Conservation (phyloP, 2,797 vertebrate genomes). For the Macropodus opercularis region DNA sequence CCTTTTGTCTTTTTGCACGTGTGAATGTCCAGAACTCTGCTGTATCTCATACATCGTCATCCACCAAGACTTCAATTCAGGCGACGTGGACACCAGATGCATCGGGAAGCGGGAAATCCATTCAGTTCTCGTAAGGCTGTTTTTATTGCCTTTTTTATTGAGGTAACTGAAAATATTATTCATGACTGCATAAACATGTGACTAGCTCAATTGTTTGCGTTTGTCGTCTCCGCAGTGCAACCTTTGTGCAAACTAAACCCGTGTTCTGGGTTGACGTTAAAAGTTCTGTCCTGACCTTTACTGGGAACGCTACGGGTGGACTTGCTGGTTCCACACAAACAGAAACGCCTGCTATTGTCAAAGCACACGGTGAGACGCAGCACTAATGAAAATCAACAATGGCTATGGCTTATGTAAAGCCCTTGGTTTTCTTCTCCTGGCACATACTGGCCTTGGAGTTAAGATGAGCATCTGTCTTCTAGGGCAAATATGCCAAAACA, state of each 20-base stretch:
- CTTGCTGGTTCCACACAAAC: not conserved
- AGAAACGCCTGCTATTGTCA: slow-evolving; percentile 40
- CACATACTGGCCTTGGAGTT: too few relatives aligned
- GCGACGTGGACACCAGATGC: slow-evolving; percentile 66
- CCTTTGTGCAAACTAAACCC: slow-evolving; percentile 42
- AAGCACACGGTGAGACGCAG: slow-evolving; percentile 64
- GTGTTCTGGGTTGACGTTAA: slow-evolving; percentile 67
- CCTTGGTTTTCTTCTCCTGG: too few relatives aligned
- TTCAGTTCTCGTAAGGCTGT: slow-evolving; percentile 74
- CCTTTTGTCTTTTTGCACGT: not conserved
- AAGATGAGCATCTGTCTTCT: too few relatives aligned
- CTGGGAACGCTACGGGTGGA: not conserved
- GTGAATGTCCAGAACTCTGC: slow-evolving; percentile 62
- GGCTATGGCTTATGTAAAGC: too few relatives aligned
- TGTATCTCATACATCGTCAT: slow-evolving; percentile 64
- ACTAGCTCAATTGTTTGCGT: not conserved
- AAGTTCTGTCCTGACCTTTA: slow-evolving; percentile 45
- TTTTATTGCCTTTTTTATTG: not conserved
- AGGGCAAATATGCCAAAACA: too few relatives aligned
- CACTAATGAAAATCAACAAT: not conserved
- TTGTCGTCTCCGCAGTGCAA: slow-evolving; percentile 48
- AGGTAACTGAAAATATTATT: not conserved
- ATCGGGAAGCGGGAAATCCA: slow-evolving; percentile 8
- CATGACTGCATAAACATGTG: too few relatives aligned
- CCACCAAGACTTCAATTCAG: slow-evolving; percentile 42